These are phyloP conservation scores for Drosophila peninsularis DNA, from an alignment of 2,888 invertebrate genomes.

Conservation along the genomic window DNA sequence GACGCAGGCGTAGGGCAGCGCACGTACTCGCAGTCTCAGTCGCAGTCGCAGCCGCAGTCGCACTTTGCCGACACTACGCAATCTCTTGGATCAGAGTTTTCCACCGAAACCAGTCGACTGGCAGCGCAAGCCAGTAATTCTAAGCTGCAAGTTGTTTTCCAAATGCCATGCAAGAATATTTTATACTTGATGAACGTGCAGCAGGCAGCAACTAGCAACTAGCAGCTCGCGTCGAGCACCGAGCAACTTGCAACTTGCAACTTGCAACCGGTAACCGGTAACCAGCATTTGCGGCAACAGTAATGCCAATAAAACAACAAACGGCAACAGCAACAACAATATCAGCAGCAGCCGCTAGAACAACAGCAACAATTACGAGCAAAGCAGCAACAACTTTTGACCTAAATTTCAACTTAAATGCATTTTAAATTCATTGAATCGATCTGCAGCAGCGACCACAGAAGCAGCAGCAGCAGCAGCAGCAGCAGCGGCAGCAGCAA, in stretches of 20 bases:
- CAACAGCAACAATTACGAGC: conserved; percentile 35
- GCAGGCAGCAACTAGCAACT: conserved; percentile 33
- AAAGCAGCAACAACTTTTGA: conserved; percentile 65
- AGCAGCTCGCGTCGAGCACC: conserved; percentile 24
- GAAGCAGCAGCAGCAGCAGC: conserved; percentile 34
- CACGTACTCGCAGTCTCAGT: conserved; percentile 11
- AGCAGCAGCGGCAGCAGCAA: conserved; percentile 48
- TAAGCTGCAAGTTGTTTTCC: conserved; percentile 70
- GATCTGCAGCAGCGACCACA: conserved; percentile 60
- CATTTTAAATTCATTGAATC: conserved; percentile 79
- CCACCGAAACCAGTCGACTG: conserved; percentile 60
- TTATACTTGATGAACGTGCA: conserved; percentile 68
- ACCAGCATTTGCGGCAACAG: conserved; percentile 47
- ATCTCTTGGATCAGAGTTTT: conserved; percentile 54
- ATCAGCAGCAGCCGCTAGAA: conserved; percentile 42
- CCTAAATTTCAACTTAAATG: conserved; percentile 77
- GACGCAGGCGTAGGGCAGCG: conserved; percentile 60
- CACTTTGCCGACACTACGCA: conserved; percentile 62
- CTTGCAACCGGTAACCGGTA: conserved; percentile 49
- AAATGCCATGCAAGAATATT: conserved; percentile 76
- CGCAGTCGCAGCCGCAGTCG: conserved; percentile 13
- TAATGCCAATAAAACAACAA: conserved; percentile 52
- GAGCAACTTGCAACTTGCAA: conserved; percentile 43
- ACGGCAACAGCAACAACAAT: conserved; percentile 25
- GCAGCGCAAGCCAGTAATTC: conserved; percentile 58